Conservation (phyloP, 2,113 vertebrate species). For the Amphiprion percula region DNA sequence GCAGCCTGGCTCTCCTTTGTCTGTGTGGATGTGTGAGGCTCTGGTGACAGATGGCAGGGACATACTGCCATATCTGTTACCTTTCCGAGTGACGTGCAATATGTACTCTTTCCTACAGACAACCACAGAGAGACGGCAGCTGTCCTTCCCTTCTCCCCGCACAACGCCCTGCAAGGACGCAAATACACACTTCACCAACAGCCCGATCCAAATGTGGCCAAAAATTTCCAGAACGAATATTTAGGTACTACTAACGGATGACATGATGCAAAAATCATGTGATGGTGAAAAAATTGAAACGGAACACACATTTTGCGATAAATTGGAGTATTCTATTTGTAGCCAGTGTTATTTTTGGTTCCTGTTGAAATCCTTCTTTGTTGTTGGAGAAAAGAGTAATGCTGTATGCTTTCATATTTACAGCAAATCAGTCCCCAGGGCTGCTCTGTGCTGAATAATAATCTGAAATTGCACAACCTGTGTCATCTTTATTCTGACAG, state of each 20-base stretch:
- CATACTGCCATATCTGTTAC: slow-evolving; percentile 91
- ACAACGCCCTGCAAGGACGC: slow-evolving; percentile 22
- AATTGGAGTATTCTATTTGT: slow-evolving; percentile 53
- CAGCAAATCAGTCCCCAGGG: slow-evolving; percentile 59
- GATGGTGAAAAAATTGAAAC: slow-evolving; percentile 5
- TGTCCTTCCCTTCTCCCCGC: slow-evolving; percentile 82
- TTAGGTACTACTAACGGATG: background rate
- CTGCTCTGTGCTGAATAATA: slow-evolving; percentile 50
- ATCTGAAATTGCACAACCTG: slow-evolving; percentile 60
- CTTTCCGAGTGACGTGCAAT: slow-evolving; percentile 90
- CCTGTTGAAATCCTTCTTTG: slow-evolving; percentile 37
- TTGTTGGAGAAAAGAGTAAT: slow-evolving; percentile 32
- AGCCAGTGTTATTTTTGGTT: slow-evolving; percentile 51
- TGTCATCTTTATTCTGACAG: slow-evolving; percentile 52
- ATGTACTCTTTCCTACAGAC: slow-evolving; percentile 89
- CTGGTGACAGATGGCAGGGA: slow-evolving; percentile 91
- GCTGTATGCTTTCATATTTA: slow-evolving; percentile 50
- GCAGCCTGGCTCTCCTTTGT: slow-evolving; percentile 85
- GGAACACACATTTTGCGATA: slow-evolving; percentile 5
- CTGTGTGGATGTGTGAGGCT: slow-evolving; percentile 79
- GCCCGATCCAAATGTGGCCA: slow-evolving; percentile 23
- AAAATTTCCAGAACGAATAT: slow-evolving; percentile 16
- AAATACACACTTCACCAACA: slow-evolving; percentile 16
- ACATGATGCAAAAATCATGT: slow-evolving; percentile 13
- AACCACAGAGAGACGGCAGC: slow-evolving; percentile 89